These are phyloP conservation scores for Disparrhopalites patrizii DNA, from an alignment of 2,888 invertebrate species.

Conservation along the genomic window DNA sequence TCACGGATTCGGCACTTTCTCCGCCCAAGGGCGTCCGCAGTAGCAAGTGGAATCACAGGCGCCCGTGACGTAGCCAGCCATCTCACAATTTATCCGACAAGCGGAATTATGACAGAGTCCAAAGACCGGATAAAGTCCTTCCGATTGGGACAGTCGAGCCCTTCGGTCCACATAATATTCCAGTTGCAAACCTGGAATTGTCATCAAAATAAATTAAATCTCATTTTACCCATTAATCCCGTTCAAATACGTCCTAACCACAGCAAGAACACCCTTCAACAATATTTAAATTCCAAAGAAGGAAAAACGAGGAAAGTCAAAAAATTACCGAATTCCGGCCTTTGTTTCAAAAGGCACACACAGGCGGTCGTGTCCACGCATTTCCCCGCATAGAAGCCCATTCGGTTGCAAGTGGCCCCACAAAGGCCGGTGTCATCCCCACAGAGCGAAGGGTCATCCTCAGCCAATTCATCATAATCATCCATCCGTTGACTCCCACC, in stretches of 20 bases:
- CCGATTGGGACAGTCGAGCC: neutral
- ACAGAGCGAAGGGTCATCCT: conserved; percentile 5
- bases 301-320: no score
- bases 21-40: conserved; percentile 11
- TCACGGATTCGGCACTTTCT: conserved; percentile 1
- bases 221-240: no score
- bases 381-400: conserved; percentile 6
- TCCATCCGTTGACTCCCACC: neutral
- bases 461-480: neutral
- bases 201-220: neutral
- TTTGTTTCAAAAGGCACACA: conserved; percentile 1
- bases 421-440: conserved; percentile 4
- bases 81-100: conserved; percentile 13
- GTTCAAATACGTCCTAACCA: no score
- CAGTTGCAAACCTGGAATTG: conserved; percentile 5
- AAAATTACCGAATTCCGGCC: conserved; percentile 13
- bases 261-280: no score
- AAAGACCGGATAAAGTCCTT: neutral
- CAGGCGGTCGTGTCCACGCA: conserved; percentile 3
- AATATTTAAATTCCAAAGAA: no score
- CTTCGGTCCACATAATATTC: conserved; percentile 4
- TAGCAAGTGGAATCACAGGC: conserved; percentile 2
- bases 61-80: conserved; percentile 10
- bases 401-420: conserved; percentile 11
- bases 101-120: conserved; percentile 8